phyloP scores from a whole-genome alignment of 2,797 vertebrate genomes.

The Dermochelys coriacea region DNA sequence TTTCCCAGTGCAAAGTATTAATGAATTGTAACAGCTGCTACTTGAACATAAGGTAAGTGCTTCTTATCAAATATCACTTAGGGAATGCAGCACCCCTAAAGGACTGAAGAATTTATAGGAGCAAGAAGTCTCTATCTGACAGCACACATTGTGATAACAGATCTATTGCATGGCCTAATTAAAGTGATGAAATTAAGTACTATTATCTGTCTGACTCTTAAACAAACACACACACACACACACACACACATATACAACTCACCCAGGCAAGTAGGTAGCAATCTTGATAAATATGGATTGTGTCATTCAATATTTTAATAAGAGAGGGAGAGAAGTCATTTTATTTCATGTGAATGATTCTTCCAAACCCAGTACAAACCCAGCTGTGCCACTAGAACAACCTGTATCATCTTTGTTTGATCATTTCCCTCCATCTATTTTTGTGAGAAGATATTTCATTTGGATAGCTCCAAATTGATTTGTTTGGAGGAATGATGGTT shows the following conservation, averaged over 20 bases:
- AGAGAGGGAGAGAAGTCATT: not conserved
- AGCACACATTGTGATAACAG: conserved; percentile 19
- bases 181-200: conserved; percentile 10
- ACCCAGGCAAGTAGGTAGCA: not conserved
- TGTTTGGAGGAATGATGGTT: no score
- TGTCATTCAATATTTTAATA: not conserved
- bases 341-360: not conserved
- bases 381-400: not conserved
- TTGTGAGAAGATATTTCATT: no score
- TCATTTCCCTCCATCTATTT: no score
- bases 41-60: conserved; percentile 28
- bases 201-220: not conserved
- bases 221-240: not conserved
- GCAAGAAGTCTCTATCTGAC: not conserved
- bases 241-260: not conserved
- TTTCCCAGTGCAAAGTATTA: rapidly evolving
- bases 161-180: conserved; percentile 45
- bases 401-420: no score
- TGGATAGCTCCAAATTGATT: no score
- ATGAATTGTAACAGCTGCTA: conserved; percentile 56
- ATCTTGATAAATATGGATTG: not conserved
- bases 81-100: conserved; percentile 55
- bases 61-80: conserved; percentile 22
- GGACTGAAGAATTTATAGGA: conserved; percentile 49
- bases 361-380: not conserved